A percentile compares a stretch with the other conserved stretches of the same genome.
Evolutionary conservation across 37 sponge, comb jelly and placozoan genomes (phyloP).

Genomic region (Haliclona indistincta): DNA sequence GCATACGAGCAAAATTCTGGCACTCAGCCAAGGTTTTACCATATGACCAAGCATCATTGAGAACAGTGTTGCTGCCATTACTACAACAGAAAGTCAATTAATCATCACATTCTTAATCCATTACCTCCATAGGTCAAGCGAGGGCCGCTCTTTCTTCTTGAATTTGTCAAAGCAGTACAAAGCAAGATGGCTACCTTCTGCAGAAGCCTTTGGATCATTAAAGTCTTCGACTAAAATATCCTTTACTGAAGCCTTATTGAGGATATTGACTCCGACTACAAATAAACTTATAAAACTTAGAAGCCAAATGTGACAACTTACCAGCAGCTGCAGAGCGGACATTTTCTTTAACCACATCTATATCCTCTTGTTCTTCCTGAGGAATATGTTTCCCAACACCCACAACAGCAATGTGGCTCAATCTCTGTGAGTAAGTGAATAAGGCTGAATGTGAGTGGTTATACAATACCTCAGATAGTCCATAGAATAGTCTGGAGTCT

Average conservation of each 20-base stretch:
- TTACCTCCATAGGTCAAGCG: slow-evolving; percentile 13
- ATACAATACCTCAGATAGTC: slow-evolving; percentile 14
- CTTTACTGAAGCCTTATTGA: slow-evolving; percentile 51
- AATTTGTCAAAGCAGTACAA: slow-evolving; percentile 60
- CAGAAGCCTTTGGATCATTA: slow-evolving; percentile 69
- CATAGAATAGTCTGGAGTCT: slow-evolving; percentile 56
- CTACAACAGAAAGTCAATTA: too few relatives aligned
- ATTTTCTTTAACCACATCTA: slow-evolving; percentile 22
- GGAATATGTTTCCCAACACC: slow-evolving; percentile 18
- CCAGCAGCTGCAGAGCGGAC: slow-evolving; percentile 46
- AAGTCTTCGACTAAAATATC: slow-evolving; percentile 59
- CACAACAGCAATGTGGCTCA: slow-evolving; percentile 47
- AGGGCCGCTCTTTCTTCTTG: slow-evolving; percentile 23
- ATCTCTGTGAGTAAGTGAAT: slow-evolving; percentile 3
- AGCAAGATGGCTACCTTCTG: slow-evolving; percentile 68
- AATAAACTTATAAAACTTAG: background rate
- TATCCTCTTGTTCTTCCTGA: slow-evolving; percentile 21
- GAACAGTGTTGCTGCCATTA: background rate
- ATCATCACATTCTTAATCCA: background rate
- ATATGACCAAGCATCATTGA: slow-evolving; percentile 44
- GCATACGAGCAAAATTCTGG: slow-evolving; percentile 89
- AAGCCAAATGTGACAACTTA: background rate
- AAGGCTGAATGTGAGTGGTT: background rate
- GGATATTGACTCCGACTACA: slow-evolving; percentile 44
- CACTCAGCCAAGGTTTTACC: slow-evolving; percentile 65